Conservation (phyloP, 1,140 invertebrate genomes). For the Trypoxylus dichotomus region DNA sequence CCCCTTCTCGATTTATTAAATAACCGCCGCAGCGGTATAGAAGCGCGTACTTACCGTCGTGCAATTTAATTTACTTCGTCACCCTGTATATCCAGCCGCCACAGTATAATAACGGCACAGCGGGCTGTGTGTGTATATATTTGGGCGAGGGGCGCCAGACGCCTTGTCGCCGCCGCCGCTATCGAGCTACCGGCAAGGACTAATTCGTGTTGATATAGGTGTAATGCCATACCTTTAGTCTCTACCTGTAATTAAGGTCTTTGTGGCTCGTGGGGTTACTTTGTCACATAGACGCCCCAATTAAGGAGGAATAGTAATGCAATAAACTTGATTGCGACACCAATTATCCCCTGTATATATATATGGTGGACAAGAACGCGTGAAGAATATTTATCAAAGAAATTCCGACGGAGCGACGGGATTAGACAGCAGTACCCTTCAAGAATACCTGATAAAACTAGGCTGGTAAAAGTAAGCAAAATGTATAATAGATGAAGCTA, state of each 20-base stretch:
- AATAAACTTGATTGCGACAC: conserved; percentile 2
- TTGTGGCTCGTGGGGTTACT: neutral
- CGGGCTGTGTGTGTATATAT: neutral
- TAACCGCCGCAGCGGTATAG: too few relatives aligned
- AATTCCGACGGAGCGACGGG: too few relatives aligned
- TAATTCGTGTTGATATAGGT: conserved; percentile 1
- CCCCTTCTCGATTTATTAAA: too few relatives aligned
- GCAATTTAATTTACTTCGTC: neutral
- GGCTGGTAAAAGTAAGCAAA: too few relatives aligned
- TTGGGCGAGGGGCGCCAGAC: neutral
- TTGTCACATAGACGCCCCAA: neutral
- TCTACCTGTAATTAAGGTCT: conserved; percentile 6
- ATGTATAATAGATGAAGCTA: too few relatives aligned
- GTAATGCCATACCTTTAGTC: neutral
- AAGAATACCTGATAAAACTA: too few relatives aligned
- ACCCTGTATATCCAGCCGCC: neutral
- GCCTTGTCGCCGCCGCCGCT: neutral
- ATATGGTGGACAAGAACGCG: neutral
- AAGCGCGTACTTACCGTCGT: too few relatives aligned
- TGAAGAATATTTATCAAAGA: neutral
- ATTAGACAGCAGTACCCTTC: too few relatives aligned
- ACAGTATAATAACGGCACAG: neutral
- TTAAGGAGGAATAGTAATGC: neutral
- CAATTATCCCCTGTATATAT: neutral
- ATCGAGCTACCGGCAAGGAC: neutral